These are phyloP conservation scores for Dasypolia templi DNA, from an alignment of 2,888 invertebrate genomes.

Conservation along the genomic window DNA sequence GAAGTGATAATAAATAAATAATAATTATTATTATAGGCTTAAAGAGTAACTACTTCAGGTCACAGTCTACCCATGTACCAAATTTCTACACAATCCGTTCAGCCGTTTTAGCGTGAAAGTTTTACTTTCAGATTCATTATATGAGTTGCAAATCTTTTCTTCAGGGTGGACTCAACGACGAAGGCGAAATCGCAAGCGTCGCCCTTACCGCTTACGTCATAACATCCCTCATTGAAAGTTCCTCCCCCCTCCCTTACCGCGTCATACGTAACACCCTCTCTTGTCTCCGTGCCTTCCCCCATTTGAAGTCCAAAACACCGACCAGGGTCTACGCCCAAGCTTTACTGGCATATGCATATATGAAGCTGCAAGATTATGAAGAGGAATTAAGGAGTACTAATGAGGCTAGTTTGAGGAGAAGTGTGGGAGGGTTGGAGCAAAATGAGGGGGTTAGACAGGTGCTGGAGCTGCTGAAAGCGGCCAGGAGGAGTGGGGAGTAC, in stretches of 20 bases:
- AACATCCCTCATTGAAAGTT: conserved; percentile 91
- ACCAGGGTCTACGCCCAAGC: conserved; percentile 80
- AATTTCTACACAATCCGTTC: no score
- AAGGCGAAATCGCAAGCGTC: conserved; percentile 89
- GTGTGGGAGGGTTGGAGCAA: conserved; percentile 69
- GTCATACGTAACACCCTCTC: conserved; percentile 90
- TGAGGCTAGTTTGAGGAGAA: conserved; percentile 72
- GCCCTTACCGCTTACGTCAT: conserved; percentile 93
- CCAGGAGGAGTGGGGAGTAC: conserved; percentile 86
- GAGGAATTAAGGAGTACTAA: conserved; percentile 74
- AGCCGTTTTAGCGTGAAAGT: no score
- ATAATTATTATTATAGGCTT: no score
- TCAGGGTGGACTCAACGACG: conserved; percentile 90
- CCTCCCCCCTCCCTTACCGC: conserved; percentile 83
- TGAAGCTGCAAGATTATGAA: conserved; percentile 78
- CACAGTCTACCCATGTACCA: no score
- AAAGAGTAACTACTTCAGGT: no score
- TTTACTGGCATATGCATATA: conserved; percentile 79
- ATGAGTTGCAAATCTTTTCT: background rate
- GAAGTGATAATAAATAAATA: no score
- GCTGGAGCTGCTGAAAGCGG: conserved; percentile 78
- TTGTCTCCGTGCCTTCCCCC: conserved; percentile 89
- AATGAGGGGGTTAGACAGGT: conserved; percentile 79
- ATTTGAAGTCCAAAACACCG: conserved; percentile 73
- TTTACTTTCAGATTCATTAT: no score